Evolutionary conservation across 2,888 invertebrate genomes (phyloP).

Genomic region (Orthosia gracilis): DNA sequence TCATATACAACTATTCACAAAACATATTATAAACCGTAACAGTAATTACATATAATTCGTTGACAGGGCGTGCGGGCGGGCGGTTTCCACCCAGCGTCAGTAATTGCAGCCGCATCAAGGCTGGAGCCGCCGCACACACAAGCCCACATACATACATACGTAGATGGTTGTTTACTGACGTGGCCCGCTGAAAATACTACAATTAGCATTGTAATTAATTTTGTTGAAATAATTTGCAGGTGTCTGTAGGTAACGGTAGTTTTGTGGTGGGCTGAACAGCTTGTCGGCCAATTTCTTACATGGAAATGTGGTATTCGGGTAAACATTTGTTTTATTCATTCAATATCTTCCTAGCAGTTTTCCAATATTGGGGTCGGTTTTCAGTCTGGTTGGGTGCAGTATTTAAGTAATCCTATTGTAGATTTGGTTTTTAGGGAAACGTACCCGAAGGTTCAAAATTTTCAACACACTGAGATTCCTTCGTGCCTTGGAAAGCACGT

Average conservation of each 20-base stretch:
- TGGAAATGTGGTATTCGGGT: no score
- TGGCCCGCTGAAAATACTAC: slow-evolving; percentile 34
- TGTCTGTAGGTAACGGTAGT: background rate
- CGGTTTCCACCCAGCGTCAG: slow-evolving; percentile 49
- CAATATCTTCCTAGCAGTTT: no score
- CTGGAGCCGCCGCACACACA: slow-evolving; percentile 35
- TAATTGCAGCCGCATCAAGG: slow-evolving; percentile 61
- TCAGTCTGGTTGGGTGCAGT: no score
- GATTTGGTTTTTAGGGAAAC: no score
- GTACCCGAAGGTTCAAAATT: no score
- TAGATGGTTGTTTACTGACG: slow-evolving; percentile 31
- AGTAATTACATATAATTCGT: slow-evolving; percentile 53
- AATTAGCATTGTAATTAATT: slow-evolving; percentile 28
- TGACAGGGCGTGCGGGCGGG: slow-evolving; percentile 30
- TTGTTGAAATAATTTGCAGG: background rate
- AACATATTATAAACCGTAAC: slow-evolving; percentile 18
- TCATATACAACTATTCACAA: background rate
- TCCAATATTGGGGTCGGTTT: no score
- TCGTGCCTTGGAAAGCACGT: no score
- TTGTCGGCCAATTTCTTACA: background rate
- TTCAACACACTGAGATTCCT: no score
- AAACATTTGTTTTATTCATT: no score
- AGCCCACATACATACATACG: background rate
- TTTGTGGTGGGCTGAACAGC: no score
- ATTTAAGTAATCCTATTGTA: no score